Percentiles rank a stretch among this genome's conserved stretches.
These are phyloP conservation scores for Cantharis rufa DNA, from an alignment of 2,888 invertebrate species.

Conservation along the genomic window DNA sequence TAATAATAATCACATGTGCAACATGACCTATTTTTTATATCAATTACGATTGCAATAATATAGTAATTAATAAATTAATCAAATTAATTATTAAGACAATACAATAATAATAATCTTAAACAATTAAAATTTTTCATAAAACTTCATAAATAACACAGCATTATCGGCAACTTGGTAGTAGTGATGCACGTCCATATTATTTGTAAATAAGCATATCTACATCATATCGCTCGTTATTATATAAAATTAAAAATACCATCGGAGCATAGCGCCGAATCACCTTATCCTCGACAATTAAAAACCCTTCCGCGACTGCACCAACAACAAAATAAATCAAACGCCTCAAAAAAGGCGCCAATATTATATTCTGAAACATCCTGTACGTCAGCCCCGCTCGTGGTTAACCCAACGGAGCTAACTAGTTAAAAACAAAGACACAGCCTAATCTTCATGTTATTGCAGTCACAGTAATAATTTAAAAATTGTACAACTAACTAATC, in stretches of 20 bases:
- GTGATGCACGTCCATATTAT: neutral
- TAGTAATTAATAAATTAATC: conserved; percentile 45
- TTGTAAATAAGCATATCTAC: neutral
- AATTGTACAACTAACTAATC: neutral
- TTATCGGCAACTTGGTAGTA: neutral
- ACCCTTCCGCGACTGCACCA: neutral
- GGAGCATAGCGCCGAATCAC: neutral
- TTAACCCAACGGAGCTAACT: neutral
- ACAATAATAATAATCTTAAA: conserved; percentile 40
- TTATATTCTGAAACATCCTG: neutral
- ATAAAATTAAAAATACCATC: neutral
- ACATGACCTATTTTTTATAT: conserved; percentile 52
- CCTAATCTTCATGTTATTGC: neutral
- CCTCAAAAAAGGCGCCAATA: neutral
- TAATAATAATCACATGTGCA: conserved; percentile 59
- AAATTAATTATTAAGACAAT: conserved; percentile 26
- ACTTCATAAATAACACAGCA: conserved; percentile 1
- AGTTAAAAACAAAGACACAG: conserved; percentile 2
- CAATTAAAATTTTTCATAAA: conserved; percentile 16
- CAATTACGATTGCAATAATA: conserved; percentile 47
- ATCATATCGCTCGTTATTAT: neutral
- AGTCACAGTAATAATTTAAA: neutral
- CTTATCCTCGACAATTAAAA: neutral
- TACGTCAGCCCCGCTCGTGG: neutral
- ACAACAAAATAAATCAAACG: neutral